Base-by-base conservation (phyloP, 2,888 invertebrate species). In the Bellardia bayeri region DNA sequence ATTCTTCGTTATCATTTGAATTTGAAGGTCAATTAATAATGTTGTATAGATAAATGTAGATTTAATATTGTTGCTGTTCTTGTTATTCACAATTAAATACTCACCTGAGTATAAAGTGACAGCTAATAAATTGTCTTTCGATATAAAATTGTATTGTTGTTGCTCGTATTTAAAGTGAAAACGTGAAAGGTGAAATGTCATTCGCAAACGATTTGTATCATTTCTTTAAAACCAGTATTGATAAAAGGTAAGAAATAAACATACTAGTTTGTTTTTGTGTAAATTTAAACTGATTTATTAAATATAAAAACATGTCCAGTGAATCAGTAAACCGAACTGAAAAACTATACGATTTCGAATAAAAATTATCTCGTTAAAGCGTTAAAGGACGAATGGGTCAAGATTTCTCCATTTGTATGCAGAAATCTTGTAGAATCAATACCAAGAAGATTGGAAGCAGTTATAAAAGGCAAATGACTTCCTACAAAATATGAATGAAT, bases 161-260 rank as follows among this genome's bases (percentile, higher is more conserved):
- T 37, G 54, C 11, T 14, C 3, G 37, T 40, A 72, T 64, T 72
- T 14, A 45, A 68, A 74, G 49, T 74, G 61, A 49, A 33, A 56
- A 58, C 66, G 51, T 23, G 13, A n/a, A 42, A 79, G 16, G 72
- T 58, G 72, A 79, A 63, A 85, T 85, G 85, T 85, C 85, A 68
- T 85, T 85, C 56, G 64, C 80, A 63, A 85, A 85, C 40, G 85
- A 85, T 76, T 80, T 80, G 61, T 85, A 85, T 76, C 75, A 75
- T 54, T 85, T 85, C 42, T 80, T 80, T n/a, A 75, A 69, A 49
- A 80, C 8, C 63, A 64, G 30, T 51, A 40, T 81, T 16, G 85
- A 81, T 81, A 85, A 61, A 69, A 85, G 85, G 85, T 85, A 85
- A 85, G 80, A 75, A 14, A 30, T 11, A 58, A n/a, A 23, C 1